Percentiles rank a stretch among this genome's conserved stretches.
Conservation (phyloP, 2,797 vertebrate species). For the Peromyscus aztecus region DNA sequence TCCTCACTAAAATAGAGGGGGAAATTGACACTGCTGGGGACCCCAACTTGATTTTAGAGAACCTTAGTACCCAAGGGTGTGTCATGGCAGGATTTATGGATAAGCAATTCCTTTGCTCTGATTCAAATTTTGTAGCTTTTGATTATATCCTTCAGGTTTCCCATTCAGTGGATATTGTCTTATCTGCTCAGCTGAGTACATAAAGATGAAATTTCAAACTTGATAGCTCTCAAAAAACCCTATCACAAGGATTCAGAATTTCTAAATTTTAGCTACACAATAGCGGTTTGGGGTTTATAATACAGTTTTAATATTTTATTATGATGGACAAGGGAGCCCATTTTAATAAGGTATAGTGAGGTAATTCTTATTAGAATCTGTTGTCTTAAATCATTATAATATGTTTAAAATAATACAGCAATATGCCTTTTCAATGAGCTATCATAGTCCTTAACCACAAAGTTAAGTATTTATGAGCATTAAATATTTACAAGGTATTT, state of each 20-base stretch:
- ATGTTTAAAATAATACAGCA: neutral
- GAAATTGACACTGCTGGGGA: neutral
- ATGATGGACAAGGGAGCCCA: neutral
- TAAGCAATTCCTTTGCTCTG: conserved; percentile 14
- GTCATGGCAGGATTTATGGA: neutral
- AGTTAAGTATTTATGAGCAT: neutral
- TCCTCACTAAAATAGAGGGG: neutral
- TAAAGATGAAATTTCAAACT: conserved; percentile 7
- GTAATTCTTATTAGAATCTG: conserved; percentile 11
- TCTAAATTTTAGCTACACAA: neutral
- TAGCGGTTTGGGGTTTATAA: neutral
- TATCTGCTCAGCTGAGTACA: neutral
- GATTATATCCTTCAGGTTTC: neutral
- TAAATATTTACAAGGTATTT: conserved; percentile 20
- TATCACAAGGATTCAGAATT: conserved; percentile 48
- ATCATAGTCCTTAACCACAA: neutral
- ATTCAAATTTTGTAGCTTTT: conserved; percentile 16
- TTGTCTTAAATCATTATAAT: conserved; percentile 12
- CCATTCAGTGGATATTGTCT: neutral
- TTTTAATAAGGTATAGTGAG: conserved; percentile 27
- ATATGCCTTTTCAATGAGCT: neutral
- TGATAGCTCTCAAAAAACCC: neutral
- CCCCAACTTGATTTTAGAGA: neutral
- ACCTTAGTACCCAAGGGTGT: neutral
- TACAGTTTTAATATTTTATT: conserved; percentile 5